These are phyloP conservation scores for Papilio dardanus DNA, from an alignment of 1,140 invertebrate species.

Conservation along the genomic window DNA sequence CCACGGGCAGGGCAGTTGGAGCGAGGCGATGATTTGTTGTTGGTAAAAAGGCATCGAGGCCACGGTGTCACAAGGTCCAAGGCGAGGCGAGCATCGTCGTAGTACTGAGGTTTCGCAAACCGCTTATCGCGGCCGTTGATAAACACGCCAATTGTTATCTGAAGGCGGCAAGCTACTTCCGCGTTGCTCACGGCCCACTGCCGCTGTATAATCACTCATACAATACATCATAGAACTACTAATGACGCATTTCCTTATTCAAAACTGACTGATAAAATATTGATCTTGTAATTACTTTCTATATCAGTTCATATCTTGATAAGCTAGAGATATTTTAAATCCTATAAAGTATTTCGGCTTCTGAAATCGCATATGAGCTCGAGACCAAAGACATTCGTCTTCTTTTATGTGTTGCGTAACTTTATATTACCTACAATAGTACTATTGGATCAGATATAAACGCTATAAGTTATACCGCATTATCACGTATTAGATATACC, in stretches of 20 bases:
- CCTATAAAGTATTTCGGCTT: neutral
- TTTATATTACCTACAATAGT: neutral
- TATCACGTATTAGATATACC: neutral
- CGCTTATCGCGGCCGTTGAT: conserved; percentile 73
- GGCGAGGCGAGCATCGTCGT: conserved; percentile 40
- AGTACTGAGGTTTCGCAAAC: conserved; percentile 59
- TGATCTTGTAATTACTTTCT: conserved; percentile 41
- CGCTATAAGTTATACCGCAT: neutral
- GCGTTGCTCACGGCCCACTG: conserved; percentile 68
- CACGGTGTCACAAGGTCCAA: conserved; percentile 38
- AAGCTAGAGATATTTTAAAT: neutral
- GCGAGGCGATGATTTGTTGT: conserved; percentile 1
- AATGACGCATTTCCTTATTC: conserved; percentile 4
- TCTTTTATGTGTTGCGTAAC: no score
- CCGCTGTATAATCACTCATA: conserved; percentile 46
- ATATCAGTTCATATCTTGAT: neutral
- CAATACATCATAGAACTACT: conserved; percentile 17
- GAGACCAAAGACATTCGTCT: neutral
- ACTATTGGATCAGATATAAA: neutral
- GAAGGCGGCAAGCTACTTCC: conserved; percentile 67
- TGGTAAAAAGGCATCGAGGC: conserved; percentile 29
- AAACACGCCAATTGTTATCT: conserved; percentile 80
- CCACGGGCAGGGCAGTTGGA: neutral
- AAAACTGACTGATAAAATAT: neutral
- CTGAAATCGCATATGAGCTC: neutral